Conservation (phyloP, 2,113 vertebrate genomes). For the Pseudopodoces humilis region DNA sequence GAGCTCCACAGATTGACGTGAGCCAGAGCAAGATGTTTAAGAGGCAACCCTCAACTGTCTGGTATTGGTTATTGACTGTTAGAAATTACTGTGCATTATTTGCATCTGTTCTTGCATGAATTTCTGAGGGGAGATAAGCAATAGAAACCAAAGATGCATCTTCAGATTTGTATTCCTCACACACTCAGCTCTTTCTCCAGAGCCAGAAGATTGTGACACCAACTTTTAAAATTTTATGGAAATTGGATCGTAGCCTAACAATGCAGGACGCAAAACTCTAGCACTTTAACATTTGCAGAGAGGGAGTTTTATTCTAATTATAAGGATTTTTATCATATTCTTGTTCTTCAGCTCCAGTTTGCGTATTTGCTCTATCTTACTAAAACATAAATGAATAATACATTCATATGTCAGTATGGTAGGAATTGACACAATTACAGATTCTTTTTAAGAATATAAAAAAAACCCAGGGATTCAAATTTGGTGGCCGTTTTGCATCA, state of each 20-base stretch:
- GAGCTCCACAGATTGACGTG: background rate
- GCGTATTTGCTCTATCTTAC: conserved; percentile 10
- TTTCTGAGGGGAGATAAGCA: background rate
- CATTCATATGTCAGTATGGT: background rate
- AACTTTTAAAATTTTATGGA: conserved; percentile 19
- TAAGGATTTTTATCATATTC: conserved; percentile 38
- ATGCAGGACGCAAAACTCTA: conserved; percentile 1
- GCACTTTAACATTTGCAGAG: conserved; percentile 44
- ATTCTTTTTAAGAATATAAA: background rate
- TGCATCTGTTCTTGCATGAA: background rate
- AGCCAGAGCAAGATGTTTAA: background rate
- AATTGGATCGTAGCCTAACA: conserved; percentile 37
- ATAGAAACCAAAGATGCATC: background rate
- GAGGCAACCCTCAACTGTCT: background rate
- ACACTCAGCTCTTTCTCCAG: background rate
- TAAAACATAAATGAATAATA: conserved; percentile 30
- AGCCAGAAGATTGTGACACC: background rate
- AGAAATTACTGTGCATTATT: background rate
- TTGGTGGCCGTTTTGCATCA: background rate
- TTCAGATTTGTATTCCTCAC: conserved; percentile 6
- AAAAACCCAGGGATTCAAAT: background rate
- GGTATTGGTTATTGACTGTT: background rate
- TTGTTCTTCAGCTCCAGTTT: conserved; percentile 26
- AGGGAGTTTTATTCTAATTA: conserved; percentile 32
- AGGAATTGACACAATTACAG: conserved; percentile 25